Evolutionary conservation across 2,797 vertebrate species (phyloP).

Genomic region (Pristis pectinata): DNA sequence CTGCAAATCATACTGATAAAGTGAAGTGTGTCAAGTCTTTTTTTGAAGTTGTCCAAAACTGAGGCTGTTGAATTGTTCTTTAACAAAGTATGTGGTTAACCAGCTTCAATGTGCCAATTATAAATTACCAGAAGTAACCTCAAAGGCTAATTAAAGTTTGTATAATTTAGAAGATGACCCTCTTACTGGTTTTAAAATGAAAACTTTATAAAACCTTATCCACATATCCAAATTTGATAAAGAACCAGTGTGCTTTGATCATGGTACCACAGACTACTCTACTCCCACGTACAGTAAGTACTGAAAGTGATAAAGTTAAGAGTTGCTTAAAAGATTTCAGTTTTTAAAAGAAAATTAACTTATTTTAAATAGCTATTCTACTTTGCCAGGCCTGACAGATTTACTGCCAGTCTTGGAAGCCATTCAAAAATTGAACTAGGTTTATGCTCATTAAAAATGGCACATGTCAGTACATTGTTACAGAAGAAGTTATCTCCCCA

Average conservation of each 20-base stretch:
- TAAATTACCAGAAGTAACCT: background rate
- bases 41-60: background rate
- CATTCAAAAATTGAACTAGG: background rate
- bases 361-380: conserved; percentile 1
- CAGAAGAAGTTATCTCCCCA: conserved; percentile 18
- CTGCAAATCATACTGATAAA: background rate
- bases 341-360: background rate
- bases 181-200: background rate
- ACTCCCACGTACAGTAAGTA: too few relatives aligned
- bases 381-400: conserved; percentile 13
- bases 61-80: background rate
- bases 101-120: background rate
- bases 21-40: background rate
- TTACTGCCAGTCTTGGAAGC: background rate
- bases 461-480: conserved; percentile 23
- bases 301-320: background rate
- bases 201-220: conserved; percentile 3
- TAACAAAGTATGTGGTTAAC: background rate
- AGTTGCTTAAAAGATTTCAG: background rate
- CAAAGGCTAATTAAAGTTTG: background rate
- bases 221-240: conserved; percentile 29
- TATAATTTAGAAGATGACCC: background rate
- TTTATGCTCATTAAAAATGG: conserved; percentile 33
- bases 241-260: conserved; percentile 39
- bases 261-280: background rate